Evolutionary conservation across 2,113 vertebrate species (phyloP), one percentile per base, ranked within the genome.

Genomic region (Tiliqua scincoides): DNA sequence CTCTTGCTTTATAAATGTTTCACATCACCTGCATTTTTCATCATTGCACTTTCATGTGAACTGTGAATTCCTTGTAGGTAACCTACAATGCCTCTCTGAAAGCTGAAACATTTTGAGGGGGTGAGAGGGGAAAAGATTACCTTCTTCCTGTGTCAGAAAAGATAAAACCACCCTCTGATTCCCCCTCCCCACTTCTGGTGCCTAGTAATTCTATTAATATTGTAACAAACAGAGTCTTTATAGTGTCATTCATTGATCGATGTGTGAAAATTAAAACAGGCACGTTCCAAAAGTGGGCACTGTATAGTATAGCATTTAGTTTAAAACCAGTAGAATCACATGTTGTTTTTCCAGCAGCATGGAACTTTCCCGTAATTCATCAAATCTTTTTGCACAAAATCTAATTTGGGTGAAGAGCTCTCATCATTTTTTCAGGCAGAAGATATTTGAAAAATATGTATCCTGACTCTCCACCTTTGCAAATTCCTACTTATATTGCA

Each of bases 1-100:
- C 95, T 95, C 84, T 83, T 88, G 77, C 93, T 93, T 96, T 96
- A 97, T 97, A 97, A 97, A 96, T 97, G 94, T 97, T 97, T 97
- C 94, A 97, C 89, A 91, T 90, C 91, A 92, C 94, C 95, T 97
- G 96, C 96, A 97, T 97, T 96, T 97, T 97, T 97, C 93, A 97
- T 97, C 90, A 94, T 82, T 86, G 91, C 90, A 91, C 92, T 96
- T 97, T 92, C 90, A 91, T 83, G 79, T 95, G 95, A 97, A 96
- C 95, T 96, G n/a, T 93, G 92, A 91, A 89, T 95, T 95, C 92
- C 92, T 94, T 87, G 89, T 91, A 91, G 90, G 90, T 92, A 93
- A 96, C 94, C 94, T 96, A 90, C 92, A 87, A 90, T 91, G 81
- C 72, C 84, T 84, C 72, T 88, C 87, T 94, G 76, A 93, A 92